These are phyloP conservation scores for Diacarnus erythraeanus DNA, from an alignment of 37 sponge, comb jelly and placozoan species.

Conservation along the genomic window DNA sequence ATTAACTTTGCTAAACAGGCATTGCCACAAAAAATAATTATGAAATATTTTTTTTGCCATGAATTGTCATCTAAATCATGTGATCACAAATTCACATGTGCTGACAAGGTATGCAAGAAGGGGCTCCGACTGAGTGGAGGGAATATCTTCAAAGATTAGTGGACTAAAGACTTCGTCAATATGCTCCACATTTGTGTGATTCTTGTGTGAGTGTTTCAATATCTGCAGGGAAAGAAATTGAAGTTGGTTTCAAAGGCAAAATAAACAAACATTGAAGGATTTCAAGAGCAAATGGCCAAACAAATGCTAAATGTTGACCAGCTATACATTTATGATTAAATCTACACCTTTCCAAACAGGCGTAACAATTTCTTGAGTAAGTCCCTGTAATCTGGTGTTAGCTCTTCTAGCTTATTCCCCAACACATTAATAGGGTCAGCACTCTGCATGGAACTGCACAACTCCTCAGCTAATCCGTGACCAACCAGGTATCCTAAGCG, in stretches of 20 bases:
- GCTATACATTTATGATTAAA: not conserved
- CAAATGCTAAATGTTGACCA: not conserved
- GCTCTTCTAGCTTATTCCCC: constrained; percentile 26
- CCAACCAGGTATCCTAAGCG: constrained; percentile 32
- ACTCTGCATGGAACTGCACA: constrained; percentile 34
- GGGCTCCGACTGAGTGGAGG: constrained; percentile 27
- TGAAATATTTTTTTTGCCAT: not conserved
- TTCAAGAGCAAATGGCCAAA: too few relatives aligned
- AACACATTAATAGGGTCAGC: constrained; percentile 32
- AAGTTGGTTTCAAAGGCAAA: too few relatives aligned
- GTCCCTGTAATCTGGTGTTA: constrained; percentile 30
- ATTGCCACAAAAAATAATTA: not conserved
- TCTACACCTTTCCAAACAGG: constrained; percentile 52
- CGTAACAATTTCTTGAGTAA: constrained; percentile 56
- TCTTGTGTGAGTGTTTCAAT: constrained; percentile 47
- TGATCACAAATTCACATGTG: constrained; percentile 58
- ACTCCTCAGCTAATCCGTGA: constrained; percentile 37
- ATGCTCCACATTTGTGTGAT: constrained; percentile 48
- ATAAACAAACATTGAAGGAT: too few relatives aligned
- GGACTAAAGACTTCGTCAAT: constrained; percentile 56
- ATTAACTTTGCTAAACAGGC: too few relatives aligned
- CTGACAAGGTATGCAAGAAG: constrained; percentile 69
- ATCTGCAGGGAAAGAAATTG: constrained; percentile 36
- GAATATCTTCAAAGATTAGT: constrained; percentile 48
- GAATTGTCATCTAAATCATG: constrained; percentile 2